Evolutionary conservation across 2,113 vertebrate genomes (phyloP).

Genomic region (Lophura nycthemera): DNA sequence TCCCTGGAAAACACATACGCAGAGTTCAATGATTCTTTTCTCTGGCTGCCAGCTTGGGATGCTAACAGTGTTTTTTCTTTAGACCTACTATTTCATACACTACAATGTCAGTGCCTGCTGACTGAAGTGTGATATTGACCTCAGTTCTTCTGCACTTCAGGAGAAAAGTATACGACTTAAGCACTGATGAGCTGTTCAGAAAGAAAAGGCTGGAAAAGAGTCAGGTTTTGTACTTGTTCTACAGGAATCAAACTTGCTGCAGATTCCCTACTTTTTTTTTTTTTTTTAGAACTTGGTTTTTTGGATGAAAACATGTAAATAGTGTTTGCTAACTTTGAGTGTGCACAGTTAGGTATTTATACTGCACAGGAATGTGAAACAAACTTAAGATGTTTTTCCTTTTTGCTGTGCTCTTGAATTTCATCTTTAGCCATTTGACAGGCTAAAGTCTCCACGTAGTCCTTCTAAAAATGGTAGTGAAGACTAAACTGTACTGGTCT

Average conservation of each 20-base stretch:
- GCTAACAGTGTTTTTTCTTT: background rate
- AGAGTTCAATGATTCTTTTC: background rate
- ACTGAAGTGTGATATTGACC: background rate
- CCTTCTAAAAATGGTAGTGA: background rate
- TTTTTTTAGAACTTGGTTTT: background rate
- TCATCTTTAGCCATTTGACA: background rate
- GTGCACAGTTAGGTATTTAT: background rate
- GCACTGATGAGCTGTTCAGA: background rate
- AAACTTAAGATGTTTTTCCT: background rate
- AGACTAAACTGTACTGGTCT: background rate
- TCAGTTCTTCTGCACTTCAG: background rate
- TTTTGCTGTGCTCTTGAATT: background rate
- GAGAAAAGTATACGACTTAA: background rate
- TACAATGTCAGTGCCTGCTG: background rate
- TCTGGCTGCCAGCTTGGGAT: background rate
- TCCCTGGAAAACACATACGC: background rate
- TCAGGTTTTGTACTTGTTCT: conserved; percentile 4
- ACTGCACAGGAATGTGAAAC: background rate
- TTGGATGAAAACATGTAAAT: background rate
- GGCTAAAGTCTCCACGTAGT: background rate
- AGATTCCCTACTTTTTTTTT: background rate
- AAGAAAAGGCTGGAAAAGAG: background rate
- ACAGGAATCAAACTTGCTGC: background rate
- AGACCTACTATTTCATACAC: background rate
- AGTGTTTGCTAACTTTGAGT: background rate